phyloP scores from a whole-genome alignment of 2,888 invertebrate species.

The Drosophila rubida region DNA sequence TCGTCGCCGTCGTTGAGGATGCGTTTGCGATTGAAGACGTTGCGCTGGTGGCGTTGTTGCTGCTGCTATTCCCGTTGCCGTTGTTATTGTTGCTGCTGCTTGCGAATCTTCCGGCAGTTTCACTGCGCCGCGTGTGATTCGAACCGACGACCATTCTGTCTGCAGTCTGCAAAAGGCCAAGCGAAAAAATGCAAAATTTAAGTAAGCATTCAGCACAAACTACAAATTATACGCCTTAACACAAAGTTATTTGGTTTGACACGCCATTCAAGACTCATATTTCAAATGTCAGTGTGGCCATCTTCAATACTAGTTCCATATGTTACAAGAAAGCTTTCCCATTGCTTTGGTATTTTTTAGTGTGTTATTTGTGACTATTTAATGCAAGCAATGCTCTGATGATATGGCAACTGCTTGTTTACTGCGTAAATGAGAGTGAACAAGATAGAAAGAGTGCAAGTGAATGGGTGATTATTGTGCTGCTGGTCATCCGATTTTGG shows the following conservation, averaged over 20 bases:
- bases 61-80: conserved; percentile 39
- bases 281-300: conserved; percentile 1
- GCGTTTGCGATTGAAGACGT: conserved; percentile 70
- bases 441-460: conserved; percentile 26
- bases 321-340: not conserved
- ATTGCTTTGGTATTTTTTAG: conserved; percentile 20
- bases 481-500: no score
- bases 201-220: no score
- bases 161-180: conserved; percentile 56
- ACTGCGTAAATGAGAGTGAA: conserved; percentile 30
- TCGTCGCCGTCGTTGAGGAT: conserved; percentile 57
- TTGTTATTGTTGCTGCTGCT: conserved; percentile 45
- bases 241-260: not conserved
- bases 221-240: not conserved
- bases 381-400: conserved; percentile 12
- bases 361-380: not conserved
- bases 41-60: conserved; percentile 67
- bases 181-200: not conserved
- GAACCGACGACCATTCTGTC: conserved; percentile 85
- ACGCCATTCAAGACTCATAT: not conserved
- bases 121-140: conserved; percentile 84
- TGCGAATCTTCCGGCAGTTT: conserved; percentile 82
- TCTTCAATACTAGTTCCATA: not conserved
- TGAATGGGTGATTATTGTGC: not conserved
- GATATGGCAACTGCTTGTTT: conserved; percentile 49